These are phyloP conservation scores for Zaprionus capensis DNA, from an alignment of 1,140 invertebrate genomes.

Conservation along the genomic window DNA sequence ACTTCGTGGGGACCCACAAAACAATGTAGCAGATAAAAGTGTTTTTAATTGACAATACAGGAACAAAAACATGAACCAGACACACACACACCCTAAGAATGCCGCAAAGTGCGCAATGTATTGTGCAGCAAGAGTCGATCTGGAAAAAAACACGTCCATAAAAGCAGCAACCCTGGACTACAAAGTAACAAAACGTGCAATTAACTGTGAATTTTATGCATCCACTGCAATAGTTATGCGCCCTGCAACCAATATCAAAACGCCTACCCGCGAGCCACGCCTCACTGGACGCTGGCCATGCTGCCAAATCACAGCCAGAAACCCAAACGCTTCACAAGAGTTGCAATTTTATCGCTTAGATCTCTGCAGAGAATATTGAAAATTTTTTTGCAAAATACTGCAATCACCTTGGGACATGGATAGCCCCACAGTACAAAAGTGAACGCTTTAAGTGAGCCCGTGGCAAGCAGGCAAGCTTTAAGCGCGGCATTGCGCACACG, in stretches of 20 bases:
- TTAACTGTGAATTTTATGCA: constrained; percentile 75
- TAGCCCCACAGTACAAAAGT: constrained; percentile 3
- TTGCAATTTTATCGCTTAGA: constrained; percentile 9
- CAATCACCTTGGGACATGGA: constrained; percentile 44
- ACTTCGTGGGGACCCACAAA: constrained; percentile 25
- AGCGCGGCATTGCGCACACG: constrained; percentile 56
- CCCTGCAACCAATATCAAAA: constrained; percentile 35
- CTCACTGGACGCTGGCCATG: constrained; percentile 3
- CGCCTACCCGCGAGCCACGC: constrained; percentile 18
- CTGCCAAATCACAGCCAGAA: constrained; percentile 44
- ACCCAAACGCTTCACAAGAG: neutral
- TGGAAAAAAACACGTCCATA: constrained; percentile 22
- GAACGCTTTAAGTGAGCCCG: constrained; percentile 20
- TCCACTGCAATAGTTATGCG: constrained; percentile 61
- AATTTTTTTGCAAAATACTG: constrained; percentile 50
- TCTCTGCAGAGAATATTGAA: constrained; percentile 30
- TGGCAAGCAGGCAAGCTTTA: constrained; percentile 26
- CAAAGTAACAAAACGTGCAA: constrained; percentile 74
- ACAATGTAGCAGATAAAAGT: constrained; percentile 56
- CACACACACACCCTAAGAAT: constrained; percentile 12
- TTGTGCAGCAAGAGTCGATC: constrained; percentile 23
- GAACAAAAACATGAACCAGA: constrained; percentile 11
- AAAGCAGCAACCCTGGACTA: constrained; percentile 37
- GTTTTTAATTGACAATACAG: constrained; percentile 59
- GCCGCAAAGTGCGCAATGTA: constrained; percentile 32